These are phyloP conservation scores for Archaeoteleia sp. DNA, from an alignment of 2,888 invertebrate species.

Conservation along the genomic window DNA sequence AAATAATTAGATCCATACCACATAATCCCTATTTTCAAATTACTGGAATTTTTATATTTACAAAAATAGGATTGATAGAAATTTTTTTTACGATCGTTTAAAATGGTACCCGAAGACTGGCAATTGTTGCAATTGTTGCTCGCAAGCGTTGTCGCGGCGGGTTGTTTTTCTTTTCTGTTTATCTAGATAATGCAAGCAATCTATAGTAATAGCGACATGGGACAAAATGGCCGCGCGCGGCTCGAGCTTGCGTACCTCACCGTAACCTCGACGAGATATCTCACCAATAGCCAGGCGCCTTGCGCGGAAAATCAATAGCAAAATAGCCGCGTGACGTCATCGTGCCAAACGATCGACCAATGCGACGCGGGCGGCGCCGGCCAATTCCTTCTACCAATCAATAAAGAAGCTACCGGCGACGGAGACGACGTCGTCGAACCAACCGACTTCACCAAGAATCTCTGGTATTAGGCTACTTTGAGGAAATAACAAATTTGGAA, in stretches of 20 bases:
- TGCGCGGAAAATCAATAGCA: conserved; percentile 68
- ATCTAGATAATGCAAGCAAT: conserved; percentile 39
- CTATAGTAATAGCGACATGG: conserved; percentile 24
- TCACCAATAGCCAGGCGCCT: conserved; percentile 62
- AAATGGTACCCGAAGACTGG: too few relatives aligned
- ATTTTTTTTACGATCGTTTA: too few relatives aligned
- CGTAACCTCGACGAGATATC: conserved; percentile 51
- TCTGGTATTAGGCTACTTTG: not conserved
- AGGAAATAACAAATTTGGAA: too few relatives aligned
- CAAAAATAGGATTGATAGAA: too few relatives aligned
- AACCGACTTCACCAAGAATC: conserved; percentile 11
- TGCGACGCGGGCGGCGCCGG: conserved; percentile 71
- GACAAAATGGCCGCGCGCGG: conserved; percentile 44
- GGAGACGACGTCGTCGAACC: conserved; percentile 43
- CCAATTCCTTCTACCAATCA: conserved; percentile 69
- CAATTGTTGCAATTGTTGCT: too few relatives aligned
- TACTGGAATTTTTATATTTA: too few relatives aligned
- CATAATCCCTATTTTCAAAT: too few relatives aligned
- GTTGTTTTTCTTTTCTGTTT: conserved; percentile 5
- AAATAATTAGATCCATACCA: too few relatives aligned
- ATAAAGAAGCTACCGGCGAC: conserved; percentile 60
- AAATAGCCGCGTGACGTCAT: conserved; percentile 67
- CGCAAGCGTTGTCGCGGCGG: too few relatives aligned
- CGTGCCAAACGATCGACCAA: conserved; percentile 68
- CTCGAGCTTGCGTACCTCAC: conserved; percentile 46